A percentile compares a stretch with the other conserved stretches of the same genome.
Evolutionary conservation across 2,113 vertebrate genomes (phyloP).

Genomic region (Pongo pygmaeus): DNA sequence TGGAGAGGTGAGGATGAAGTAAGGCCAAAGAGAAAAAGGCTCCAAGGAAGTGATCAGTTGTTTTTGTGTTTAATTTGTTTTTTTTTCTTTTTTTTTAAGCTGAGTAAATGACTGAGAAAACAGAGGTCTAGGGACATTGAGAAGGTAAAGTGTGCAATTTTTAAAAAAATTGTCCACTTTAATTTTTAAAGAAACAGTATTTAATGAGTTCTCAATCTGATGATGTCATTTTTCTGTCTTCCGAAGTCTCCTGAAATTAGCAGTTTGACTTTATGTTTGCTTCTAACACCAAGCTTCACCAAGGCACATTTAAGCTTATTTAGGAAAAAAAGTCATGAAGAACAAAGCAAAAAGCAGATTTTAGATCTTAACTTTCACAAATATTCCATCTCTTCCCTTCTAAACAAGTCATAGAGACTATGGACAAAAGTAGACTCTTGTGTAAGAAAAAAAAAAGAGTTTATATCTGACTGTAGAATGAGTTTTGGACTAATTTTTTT

Average conservation of each 20-base stretch:
- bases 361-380: constrained; percentile 35
- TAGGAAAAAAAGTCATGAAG: neutral
- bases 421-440: neutral
- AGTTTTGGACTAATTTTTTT: neutral
- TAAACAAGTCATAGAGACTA: neutral
- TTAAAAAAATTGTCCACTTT: neutral
- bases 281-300: constrained; percentile 9
- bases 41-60: neutral
- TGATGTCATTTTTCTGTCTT: neutral
- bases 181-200: neutral
- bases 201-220: neutral
- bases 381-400: neutral
- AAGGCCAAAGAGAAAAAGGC: neutral
- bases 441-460: neutral
- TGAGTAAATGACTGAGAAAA: neutral
- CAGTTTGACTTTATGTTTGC: neutral
- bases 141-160: neutral
- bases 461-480: neutral
- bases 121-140: neutral
- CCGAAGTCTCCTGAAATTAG: neutral
- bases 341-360: constrained; percentile 15
- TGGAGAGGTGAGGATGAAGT: neutral
- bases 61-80: neutral
- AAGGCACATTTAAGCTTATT: neutral
- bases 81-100: neutral